Percentiles rank a stretch among this genome's conserved stretches.
Conservation (phyloP, 37 sponge, comb jelly and placozoan species). For the Ephydatia muelleri region DNA sequence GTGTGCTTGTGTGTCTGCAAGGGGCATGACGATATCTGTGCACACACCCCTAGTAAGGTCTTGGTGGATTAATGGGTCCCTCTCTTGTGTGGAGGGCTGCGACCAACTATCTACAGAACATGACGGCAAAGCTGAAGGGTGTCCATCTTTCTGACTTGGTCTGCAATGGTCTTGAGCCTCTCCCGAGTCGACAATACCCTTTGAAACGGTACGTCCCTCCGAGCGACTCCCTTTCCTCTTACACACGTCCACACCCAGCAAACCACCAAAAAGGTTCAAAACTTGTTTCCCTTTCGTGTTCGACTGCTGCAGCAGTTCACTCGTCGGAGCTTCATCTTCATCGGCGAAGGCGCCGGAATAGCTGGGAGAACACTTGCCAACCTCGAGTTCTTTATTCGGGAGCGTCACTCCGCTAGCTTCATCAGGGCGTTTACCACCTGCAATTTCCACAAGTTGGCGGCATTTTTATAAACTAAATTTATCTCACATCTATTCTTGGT, state of each 20-base stretch:
- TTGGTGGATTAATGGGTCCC: background rate
- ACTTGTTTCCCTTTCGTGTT: background rate
- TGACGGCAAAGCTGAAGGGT: too few species aligned
- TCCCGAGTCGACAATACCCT: too few species aligned
- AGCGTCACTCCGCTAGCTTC: background rate
- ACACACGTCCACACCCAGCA: background rate
- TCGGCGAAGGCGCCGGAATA: too few species aligned
- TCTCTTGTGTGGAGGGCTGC: background rate
- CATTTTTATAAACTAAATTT: background rate
- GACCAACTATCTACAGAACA: too few species aligned
- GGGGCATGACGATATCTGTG: background rate
- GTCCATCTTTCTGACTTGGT: too few species aligned
- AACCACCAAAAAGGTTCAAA: background rate
- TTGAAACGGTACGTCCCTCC: background rate
- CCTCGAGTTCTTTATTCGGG: background rate
- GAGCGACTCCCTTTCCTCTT: background rate
- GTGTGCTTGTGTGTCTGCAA: background rate
- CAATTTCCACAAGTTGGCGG: background rate
- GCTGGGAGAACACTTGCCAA: too few species aligned
- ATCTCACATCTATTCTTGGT: constrained; percentile 1
- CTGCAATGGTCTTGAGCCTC: too few species aligned
- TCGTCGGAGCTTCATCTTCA: too few species aligned
- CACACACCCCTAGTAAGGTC: too few species aligned
- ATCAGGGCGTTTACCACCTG: background rate
- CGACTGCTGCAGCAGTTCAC: background rate